Evolutionary conservation across 2,888 invertebrate genomes (phyloP).

Genomic region (Antitype chi): DNA sequence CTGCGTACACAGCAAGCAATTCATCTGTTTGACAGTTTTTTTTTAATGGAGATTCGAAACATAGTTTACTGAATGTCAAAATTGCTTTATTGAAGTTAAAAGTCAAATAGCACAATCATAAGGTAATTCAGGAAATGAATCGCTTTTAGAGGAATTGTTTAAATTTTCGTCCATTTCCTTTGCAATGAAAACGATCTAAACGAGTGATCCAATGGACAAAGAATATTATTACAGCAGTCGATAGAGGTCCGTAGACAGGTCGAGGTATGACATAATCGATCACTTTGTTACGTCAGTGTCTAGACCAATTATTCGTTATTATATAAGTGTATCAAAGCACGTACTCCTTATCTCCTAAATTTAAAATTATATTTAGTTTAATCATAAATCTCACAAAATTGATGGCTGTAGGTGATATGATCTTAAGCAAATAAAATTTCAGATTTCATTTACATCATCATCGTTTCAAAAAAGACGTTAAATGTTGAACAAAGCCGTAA

Average conservation of each 20-base stretch:
- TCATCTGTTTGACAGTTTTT: too few species aligned
- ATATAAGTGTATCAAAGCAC: constrained; percentile 30
- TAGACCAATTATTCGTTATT: constrained; percentile 11
- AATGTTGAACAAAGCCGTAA: background rate
- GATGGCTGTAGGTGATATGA: background rate
- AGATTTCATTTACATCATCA: background rate
- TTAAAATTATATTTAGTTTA: constrained; percentile 11
- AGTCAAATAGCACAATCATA: too few species aligned
- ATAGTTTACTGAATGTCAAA: too few species aligned
- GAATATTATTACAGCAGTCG: background rate
- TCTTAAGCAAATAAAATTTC: background rate
- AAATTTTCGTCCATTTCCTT: too few species aligned
- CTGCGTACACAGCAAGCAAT: too few species aligned
- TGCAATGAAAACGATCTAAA: too few species aligned
- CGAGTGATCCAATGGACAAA: background rate
- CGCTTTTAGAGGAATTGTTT: too few species aligned
- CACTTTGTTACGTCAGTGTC: constrained; percentile 25
- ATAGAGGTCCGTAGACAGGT: constrained; percentile 11
- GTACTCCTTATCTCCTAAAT: constrained; percentile 26
- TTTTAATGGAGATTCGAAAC: too few species aligned
- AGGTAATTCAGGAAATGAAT: too few species aligned
- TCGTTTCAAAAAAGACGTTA: background rate
- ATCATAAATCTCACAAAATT: background rate
- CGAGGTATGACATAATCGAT: constrained; percentile 19
- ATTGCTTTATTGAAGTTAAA: too few species aligned